Base-by-base conservation (phyloP, 2,113 vertebrate genomes). In the Gila orcuttii region DNA sequence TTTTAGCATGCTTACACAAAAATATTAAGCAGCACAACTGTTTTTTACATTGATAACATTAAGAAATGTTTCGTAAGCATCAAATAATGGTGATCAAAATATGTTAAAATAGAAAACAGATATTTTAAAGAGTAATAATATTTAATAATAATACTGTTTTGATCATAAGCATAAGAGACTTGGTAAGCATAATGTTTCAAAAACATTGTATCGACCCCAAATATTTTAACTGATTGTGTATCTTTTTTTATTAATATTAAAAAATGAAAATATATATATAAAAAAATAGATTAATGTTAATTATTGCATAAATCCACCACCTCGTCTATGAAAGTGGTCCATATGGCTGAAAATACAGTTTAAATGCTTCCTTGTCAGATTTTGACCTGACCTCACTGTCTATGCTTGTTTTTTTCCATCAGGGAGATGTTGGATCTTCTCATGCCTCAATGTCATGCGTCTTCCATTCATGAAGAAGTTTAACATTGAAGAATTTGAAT, bases 351-450 rank as follows among this genome's bases (percentile, higher is more conserved):
- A 64, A 23, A 60, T n/a, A 9, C 31, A 4, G 31, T 36, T 42
- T 2, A 73, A 23, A 13, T 74, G 4, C 12, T 47, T 12, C 2
- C 39, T n/a, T 45, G 21, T 42, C 23, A 4, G 31, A 19, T 74
- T 28, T 23, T 75, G n/a, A 75, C 39, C n/a, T 15, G 25, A 19
- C 6, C 25, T 77, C 47, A 31, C 7, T 55, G 13, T 77, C 47
- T 77, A 6, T 33, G 45, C 15, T 59, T 86, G 19, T 5, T 94
- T 86, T 88, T 28, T 2, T 83, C 12, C 69, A 42, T 76, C 82
- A 99, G 98, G 98, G 90, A 96, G 97, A 92, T 99, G 98, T 93
- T 99, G 98, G 98, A 99, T 99, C 91, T 99, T 99, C 90, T 98
- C 98, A 86, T 99, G 97, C 91, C 96, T 99, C 93, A 99, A 99